phyloP scores from a whole-genome alignment of 1,140 invertebrate genomes.

The Nymphalis io region DNA sequence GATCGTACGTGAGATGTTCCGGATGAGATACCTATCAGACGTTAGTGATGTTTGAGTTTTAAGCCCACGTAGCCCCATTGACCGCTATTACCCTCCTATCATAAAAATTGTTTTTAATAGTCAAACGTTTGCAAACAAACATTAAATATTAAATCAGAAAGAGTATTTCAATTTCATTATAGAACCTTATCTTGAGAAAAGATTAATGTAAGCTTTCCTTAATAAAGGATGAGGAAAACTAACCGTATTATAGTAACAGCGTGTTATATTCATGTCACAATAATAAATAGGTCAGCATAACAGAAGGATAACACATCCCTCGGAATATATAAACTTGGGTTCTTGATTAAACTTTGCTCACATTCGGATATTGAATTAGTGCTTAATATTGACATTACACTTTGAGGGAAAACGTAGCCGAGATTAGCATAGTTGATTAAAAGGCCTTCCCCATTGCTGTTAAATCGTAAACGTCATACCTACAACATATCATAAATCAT shows the following conservation, averaged over 20 bases:
- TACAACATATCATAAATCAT: conserved; percentile 79
- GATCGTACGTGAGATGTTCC: conserved; percentile 70
- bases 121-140: conserved; percentile 22
- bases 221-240: conserved; percentile 28
- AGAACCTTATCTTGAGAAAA: conserved; percentile 16
- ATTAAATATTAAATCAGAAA: conserved; percentile 24
- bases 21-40: conserved; percentile 50
- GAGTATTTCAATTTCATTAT: conserved; percentile 18
- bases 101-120: conserved; percentile 41
- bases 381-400: conserved; percentile 68
- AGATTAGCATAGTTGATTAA: conserved; percentile 79
- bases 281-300: conserved; percentile 41
- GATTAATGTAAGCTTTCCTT: conserved; percentile 23
- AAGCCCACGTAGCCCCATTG: conserved; percentile 45
- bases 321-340: conserved; percentile 42
- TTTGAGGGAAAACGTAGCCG: conserved; percentile 53
- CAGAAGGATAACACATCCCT: conserved; percentile 42
- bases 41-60: conserved; percentile 59
- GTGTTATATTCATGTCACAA: conserved; percentile 30
- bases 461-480: conserved; percentile 76
- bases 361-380: conserved; percentile 71
- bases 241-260: conserved; percentile 3
- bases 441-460: conserved; percentile 69
- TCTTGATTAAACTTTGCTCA: conserved; percentile 67
- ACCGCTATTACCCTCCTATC: conserved; percentile 8